Evolutionary conservation across 2,888 invertebrate species (phyloP), one percentile per base, ranked within the genome.

Genomic region (Drosophila algonquin): DNA sequence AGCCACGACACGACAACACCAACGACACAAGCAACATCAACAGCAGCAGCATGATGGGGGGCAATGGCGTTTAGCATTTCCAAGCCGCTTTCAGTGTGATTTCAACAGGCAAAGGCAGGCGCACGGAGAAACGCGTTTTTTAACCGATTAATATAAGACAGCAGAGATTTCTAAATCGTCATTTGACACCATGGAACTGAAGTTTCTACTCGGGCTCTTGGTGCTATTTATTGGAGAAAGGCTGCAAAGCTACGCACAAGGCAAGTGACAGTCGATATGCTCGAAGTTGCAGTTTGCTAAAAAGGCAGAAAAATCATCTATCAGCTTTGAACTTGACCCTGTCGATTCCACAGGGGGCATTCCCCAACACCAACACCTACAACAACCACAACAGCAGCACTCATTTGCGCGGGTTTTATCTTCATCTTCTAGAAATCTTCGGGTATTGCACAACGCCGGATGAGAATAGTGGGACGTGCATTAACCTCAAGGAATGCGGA

Each of bases 361-460:
- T 63, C 63, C 70, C 54, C 21, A 21, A 10, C 16, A 47, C 7
- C 21, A 8, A 30, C 8, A 30, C 7, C 30, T 2, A 30, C 16
- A 21, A 21, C 21, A 63, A 55, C 45, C 12, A 32, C 10, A 21
- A n/a, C n/a, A 40, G 3, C 35, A 21, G 27, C 9, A 14, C 47
- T 40, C 5, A 53, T 24, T 44, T 24, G 32, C 45, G 12, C n/a
- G 32, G 30, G 18, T 51, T 24, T 58, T 48, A 18, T 65, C 5
- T 55, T 24, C 44, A 24, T 61, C n/a, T 27, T 24, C 10, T 59
- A 84, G 84, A 87, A 73, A 76, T 54, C 56, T 89, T 77, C 76
- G 90, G 89, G 9, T 69, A 76, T 21, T 90, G 90, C 55, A 63
- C 70, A 2, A 90, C 90, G 16, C 90, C 90, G 4, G 61, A 69